phyloP scores from a whole-genome alignment of 2,888 invertebrate genomes.

The Mythimna ferrago region DNA sequence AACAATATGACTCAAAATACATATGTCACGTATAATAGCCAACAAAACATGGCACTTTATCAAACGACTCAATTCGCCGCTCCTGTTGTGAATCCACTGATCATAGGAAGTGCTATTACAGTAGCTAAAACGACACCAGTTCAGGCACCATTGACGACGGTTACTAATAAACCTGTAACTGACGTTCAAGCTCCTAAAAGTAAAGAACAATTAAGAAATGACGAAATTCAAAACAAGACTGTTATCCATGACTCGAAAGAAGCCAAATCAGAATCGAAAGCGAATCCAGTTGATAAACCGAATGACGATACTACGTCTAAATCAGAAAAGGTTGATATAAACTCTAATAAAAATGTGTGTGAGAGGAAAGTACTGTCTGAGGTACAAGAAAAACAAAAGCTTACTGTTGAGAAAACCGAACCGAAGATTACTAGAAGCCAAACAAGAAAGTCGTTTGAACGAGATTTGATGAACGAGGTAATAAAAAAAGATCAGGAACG shows the following conservation, averaged over 20 bases:
- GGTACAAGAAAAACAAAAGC: constrained; percentile 75
- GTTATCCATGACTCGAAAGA: constrained; percentile 20
- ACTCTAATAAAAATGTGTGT: constrained; percentile 60
- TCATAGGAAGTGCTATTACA: constrained; percentile 72
- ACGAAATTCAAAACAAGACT: constrained; percentile 10
- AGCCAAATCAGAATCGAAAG: constrained; percentile 30
- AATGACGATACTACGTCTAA: constrained; percentile 31
- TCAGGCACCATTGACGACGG: constrained; percentile 32
- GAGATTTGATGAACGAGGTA: constrained; percentile 50
- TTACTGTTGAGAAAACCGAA: constrained; percentile 51
- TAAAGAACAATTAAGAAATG: constrained; percentile 12
- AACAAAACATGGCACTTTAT: constrained; percentile 73
- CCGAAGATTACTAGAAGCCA: constrained; percentile 51
- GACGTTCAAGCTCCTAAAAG: not conserved
- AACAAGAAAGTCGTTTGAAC: constrained; percentile 49
- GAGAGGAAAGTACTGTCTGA: constrained; percentile 76
- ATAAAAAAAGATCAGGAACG: constrained; percentile 69
- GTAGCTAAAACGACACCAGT: constrained; percentile 42
- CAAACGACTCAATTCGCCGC: constrained; percentile 73
- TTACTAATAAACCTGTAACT: constrained; percentile 35
- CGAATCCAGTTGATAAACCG: constrained; percentile 7
- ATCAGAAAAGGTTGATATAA: constrained; percentile 55
- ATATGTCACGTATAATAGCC: constrained; percentile 69
- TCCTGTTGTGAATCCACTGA: constrained; percentile 72
- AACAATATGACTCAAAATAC: constrained; percentile 63